These are phyloP conservation scores for Carollia perspicillata DNA, from an alignment of 2,113 vertebrate species.

Conservation along the genomic window DNA sequence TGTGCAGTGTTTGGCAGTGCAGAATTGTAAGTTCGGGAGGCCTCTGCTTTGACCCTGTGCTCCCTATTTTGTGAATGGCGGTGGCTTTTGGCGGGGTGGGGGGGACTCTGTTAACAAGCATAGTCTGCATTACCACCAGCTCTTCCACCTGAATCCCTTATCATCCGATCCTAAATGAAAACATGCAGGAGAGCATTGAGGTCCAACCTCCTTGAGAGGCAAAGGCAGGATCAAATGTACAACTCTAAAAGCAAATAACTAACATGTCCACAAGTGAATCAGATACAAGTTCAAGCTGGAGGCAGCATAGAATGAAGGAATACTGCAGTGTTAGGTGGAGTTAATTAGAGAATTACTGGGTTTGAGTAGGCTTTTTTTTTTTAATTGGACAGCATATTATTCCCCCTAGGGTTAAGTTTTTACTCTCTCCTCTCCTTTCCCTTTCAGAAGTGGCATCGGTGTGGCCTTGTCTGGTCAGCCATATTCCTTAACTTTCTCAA, in stretches of 20 bases:
- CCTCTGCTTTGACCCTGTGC: not conserved
- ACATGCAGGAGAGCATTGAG: not conserved
- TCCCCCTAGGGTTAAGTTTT: constrained; percentile 24
- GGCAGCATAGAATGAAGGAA: not conserved
- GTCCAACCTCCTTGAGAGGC: not conserved
- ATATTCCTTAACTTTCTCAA: constrained; percentile 27
- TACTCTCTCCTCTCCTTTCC: not conserved
- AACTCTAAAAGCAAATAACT: constrained; percentile 11
- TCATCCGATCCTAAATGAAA: constrained; percentile 21
- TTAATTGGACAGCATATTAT: not conserved
- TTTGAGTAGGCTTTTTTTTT: not conserved
- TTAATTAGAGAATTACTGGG: not conserved
- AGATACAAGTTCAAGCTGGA: not conserved
- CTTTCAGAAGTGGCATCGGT: constrained; percentile 26
- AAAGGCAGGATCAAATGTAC: not conserved
- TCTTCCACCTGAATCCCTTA: not conserved
- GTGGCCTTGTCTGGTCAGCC: constrained; percentile 15
- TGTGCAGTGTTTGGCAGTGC: not conserved
- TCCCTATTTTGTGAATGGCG: not conserved
- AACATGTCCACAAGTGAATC: not conserved
- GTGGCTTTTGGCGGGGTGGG: not conserved
- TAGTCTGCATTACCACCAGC: not conserved
- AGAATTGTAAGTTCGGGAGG: not conserved
- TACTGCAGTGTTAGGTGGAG: not conserved
- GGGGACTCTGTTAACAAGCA: not conserved